These are phyloP conservation scores for Mycetomoellerius zeteki DNA, from an alignment of 1,140 invertebrate genomes.

Conservation along the genomic window DNA sequence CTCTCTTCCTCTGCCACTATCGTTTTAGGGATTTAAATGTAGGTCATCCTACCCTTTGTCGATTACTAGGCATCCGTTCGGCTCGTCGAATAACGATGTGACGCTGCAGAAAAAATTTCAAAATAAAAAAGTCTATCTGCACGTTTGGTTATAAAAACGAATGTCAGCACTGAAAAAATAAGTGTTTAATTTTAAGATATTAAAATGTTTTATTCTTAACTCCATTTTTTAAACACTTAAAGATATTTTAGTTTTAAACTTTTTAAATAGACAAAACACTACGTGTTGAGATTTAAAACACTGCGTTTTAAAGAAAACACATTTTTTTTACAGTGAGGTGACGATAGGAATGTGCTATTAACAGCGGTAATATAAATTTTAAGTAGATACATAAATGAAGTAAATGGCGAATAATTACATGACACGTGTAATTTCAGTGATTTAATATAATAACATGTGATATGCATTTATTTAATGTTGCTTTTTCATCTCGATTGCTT, in stretches of 20 bases:
- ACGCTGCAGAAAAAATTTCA: constrained; percentile 28
- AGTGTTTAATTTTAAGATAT: too few species aligned
- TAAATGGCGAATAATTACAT: neutral
- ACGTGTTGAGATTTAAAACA: too few species aligned
- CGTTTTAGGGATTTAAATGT: constrained; percentile 62
- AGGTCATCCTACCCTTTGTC: constrained; percentile 59
- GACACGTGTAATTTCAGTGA: neutral
- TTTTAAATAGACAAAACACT: too few species aligned
- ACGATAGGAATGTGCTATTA: neutral
- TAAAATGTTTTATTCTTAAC: too few species aligned
- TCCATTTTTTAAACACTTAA: too few species aligned
- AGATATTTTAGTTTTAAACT: too few species aligned
- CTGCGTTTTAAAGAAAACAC: too few species aligned
- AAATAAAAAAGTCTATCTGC: constrained; percentile 1
- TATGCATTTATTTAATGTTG: neutral
- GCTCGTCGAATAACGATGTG: constrained; percentile 14
- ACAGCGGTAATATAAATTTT: neutral
- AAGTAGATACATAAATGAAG: neutral
- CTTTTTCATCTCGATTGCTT: neutral
- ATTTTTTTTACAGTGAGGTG: too few species aligned
- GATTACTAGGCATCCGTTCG: constrained; percentile 17
- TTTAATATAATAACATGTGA: neutral
- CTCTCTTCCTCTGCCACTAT: constrained; percentile 22
- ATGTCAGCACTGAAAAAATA: too few species aligned
- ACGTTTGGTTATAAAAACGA: constrained; percentile 8